A percentile compares a stretch with the other conserved stretches of the same genome.
Evolutionary conservation across 2,888 invertebrate species (phyloP).

Genomic region (Ctenicera cuprea): DNA sequence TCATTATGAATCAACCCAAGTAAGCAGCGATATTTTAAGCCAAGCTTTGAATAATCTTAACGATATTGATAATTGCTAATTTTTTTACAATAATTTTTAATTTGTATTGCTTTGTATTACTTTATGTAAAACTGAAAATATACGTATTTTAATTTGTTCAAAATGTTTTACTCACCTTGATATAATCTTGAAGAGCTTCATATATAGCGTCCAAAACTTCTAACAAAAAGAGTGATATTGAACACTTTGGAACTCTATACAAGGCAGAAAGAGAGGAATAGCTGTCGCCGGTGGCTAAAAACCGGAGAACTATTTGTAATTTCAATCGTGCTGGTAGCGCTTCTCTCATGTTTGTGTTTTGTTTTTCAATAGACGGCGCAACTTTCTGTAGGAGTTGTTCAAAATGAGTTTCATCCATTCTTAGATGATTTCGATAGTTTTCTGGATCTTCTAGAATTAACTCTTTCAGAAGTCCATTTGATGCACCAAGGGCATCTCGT

Average conservation of each 20-base stretch:
- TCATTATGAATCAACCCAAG: neutral
- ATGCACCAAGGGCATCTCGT: too few relatives aligned
- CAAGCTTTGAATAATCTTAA: too few relatives aligned
- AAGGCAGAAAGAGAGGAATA: neutral
- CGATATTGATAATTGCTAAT: neutral
- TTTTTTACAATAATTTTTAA: neutral
- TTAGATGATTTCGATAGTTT: too few relatives aligned
- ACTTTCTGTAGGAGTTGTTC: too few relatives aligned
- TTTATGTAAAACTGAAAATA: too few relatives aligned
- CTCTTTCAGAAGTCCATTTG: too few relatives aligned
- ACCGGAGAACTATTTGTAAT: neutral
- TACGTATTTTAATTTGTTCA: neutral
- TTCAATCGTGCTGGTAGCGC: neutral
- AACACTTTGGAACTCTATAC: constrained; percentile 13
- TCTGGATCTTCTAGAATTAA: too few relatives aligned
- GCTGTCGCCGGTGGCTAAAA: neutral
- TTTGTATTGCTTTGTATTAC: too few relatives aligned
- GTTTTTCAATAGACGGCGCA: neutral
- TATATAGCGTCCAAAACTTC: constrained; percentile 28
- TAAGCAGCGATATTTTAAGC: neutral
- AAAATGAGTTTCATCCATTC: too few relatives aligned
- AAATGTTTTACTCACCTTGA: constrained; percentile 6
- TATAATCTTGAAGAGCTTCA: neutral
- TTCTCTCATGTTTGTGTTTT: neutral
- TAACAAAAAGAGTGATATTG: constrained; percentile 17